These are phyloP conservation scores for Drosophila monieri DNA, from an alignment of 2,888 invertebrate genomes.

Conservation along the genomic window DNA sequence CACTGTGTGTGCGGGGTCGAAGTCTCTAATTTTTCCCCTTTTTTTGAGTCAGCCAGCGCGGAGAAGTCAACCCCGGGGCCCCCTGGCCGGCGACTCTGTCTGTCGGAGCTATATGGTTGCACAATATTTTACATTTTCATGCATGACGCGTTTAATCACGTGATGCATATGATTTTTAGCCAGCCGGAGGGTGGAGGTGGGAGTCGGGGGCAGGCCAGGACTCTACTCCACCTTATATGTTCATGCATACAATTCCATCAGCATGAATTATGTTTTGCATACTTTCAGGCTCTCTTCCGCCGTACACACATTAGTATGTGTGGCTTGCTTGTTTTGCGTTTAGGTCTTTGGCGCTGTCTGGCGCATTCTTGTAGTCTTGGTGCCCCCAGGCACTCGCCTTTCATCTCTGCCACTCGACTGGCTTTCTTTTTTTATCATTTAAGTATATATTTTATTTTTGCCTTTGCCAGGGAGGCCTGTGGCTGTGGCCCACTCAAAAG, in stretches of 20 bases:
- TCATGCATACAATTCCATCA: conserved; percentile 76
- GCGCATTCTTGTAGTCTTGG: conserved; percentile 57
- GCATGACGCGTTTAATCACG: conserved; percentile 82
- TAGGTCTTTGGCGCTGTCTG: conserved; percentile 69
- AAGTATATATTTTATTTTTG: conserved; percentile 4
- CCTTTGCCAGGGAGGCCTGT: conserved; percentile 3
- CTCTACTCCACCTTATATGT: conserved; percentile 33
- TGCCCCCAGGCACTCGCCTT: conserved; percentile 70
- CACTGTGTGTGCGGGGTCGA: conserved; percentile 68
- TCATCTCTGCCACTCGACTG: conserved; percentile 52
- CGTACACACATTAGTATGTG: conserved; percentile 7
- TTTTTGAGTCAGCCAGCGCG: conserved; percentile 19
- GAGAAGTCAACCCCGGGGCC: background rate
- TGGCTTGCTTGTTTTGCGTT: conserved; percentile 50
- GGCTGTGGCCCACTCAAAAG: conserved; percentile 58
- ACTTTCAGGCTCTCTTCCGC: conserved; percentile 48
- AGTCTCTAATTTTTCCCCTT: conserved; percentile 56
- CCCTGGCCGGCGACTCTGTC: conserved; percentile 18
- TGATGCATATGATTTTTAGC: conserved; percentile 81
- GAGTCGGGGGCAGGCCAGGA: background rate
- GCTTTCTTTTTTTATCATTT: conserved; percentile 13
- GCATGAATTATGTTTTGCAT: conserved; percentile 79
- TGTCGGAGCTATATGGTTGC: conserved; percentile 49
- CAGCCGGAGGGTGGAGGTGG: conserved; percentile 21
- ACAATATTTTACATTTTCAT: conserved; percentile 79